A percentile compares a stretch with the other conserved stretches of the same genome.
Conservation (phyloP, 2,113 vertebrate genomes). For the Daboia siamensis region DNA sequence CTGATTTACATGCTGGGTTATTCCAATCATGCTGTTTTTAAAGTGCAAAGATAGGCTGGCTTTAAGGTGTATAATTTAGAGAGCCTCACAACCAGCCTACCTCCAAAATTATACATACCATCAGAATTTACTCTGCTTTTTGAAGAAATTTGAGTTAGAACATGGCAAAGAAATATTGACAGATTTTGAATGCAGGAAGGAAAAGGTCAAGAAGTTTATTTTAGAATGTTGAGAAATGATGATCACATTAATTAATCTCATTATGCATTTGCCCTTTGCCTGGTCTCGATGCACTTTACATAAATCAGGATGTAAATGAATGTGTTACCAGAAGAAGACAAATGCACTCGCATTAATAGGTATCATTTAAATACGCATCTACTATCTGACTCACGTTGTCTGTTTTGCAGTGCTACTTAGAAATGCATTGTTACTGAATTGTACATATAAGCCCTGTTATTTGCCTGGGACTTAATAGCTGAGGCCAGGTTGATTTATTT, state of each 20-base stretch:
- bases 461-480: neutral
- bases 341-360: constrained; percentile 5
- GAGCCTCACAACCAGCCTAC: neutral
- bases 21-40: neutral
- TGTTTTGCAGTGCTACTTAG: neutral
- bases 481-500: neutral
- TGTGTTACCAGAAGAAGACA: constrained; percentile 2
- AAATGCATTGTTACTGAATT: neutral
- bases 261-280: constrained; percentile 30
- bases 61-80: neutral
- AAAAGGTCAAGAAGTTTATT: constrained; percentile 33
- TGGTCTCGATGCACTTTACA: neutral
- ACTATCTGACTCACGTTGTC: neutral
- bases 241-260: constrained; percentile 17
- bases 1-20: neutral
- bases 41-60: neutral
- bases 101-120: neutral
- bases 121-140: neutral
- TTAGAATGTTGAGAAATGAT: constrained; percentile 2
- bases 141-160: neutral
- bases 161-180: neutral
- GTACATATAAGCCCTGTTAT: neutral
- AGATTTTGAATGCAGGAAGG: neutral
- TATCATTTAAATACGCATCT: constrained; percentile 3
- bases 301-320: constrained; percentile 15